Evolutionary conservation across 2,888 invertebrate genomes (phyloP).

Genomic region (Erannis defoliaria): DNA sequence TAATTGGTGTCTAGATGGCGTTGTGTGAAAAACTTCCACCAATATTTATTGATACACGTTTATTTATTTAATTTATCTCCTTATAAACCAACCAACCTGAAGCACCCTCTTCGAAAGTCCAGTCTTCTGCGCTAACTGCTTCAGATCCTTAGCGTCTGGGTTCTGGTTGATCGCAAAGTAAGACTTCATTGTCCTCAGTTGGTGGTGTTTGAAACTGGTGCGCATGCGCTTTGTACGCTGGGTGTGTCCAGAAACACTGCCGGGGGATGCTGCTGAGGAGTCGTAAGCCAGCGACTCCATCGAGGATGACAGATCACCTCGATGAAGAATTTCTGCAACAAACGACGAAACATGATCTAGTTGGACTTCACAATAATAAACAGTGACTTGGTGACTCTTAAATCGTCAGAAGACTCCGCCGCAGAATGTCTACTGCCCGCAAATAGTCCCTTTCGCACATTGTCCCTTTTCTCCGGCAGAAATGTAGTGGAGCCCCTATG

Average conservation of each 20-base stretch:
- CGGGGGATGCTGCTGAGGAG: conserved; percentile 90
- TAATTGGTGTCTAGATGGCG: no score
- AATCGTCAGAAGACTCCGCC: no score
- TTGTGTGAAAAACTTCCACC: no score
- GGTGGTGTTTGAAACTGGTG: conserved; percentile 99
- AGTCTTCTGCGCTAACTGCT: conserved; percentile 99
- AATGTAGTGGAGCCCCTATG: no score
- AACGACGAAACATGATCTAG: conserved; percentile 23
- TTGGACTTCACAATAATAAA: no score
- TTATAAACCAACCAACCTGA: conserved; percentile 90
- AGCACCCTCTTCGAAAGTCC: conserved; percentile 98
- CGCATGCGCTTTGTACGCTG: conserved; percentile 97
- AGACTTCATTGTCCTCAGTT: conserved; percentile 99
- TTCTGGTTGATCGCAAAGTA: conserved; percentile 99
- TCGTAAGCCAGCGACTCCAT: conserved; percentile 93
- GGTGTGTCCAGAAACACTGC: conserved; percentile 86
- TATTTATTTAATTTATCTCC: no score
- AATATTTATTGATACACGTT: no score
- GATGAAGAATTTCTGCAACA: conserved; percentile 90
- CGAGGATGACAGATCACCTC: conserved; percentile 91
- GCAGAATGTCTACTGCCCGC: no score
- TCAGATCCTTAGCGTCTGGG: conserved; percentile 99
- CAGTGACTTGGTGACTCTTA: no score
- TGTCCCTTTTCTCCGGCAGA: no score
- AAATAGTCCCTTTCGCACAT: no score